Evolutionary conservation across 2,113 vertebrate genomes (phyloP), one percentile per base, ranked within the genome.

Genomic region (Phylloscopus whistleri): DNA sequence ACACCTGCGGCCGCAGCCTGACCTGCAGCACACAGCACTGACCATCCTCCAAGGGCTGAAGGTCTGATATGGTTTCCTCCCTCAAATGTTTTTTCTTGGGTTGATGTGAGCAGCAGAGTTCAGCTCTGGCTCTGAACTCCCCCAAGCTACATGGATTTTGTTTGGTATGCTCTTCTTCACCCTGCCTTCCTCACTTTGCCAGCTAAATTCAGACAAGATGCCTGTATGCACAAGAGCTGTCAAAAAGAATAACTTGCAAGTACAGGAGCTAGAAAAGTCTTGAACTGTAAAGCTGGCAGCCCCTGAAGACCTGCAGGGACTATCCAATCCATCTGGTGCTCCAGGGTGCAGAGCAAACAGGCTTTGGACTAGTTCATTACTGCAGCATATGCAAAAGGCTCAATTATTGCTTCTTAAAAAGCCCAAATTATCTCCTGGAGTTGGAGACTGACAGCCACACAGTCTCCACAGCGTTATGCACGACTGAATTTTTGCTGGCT

Each of bases 381-480:
- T 0, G 1, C 27, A 80, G 63, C 70, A 82, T 74, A 91, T 15
- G 70, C 2, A 3, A 91, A 95, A 93, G 43, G 58, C 75, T 91
- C 89, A 91, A 94, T 96, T 93, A 95, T 77, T 90, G 67, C 55
- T 77, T 91, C 82, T 93, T 85, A 66, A 87, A 69, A 93, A 94
- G 83, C 60, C 27, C 74, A 95, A 93, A 95, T 95, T 72, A 89
- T 94, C 93, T 95, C 89, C 95, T 62, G 70, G 89, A 95, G 84
- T 44, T 0, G 2, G 70, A 91, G 70, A 66, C 63, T 89, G 94
- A 95, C 87, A 96, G 84, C n/a, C 89, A 84, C 43, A 33, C 33
- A 19, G 84, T 76, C 89, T 96, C 89, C 11, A 2, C n/a, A 64
- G 84, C 0, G 20, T 72, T 87, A 67, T 16, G 81, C 74, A 73